Evolutionary conservation across 2,888 invertebrate genomes (phyloP).

Genomic region (Willowsia nigromaculata): DNA sequence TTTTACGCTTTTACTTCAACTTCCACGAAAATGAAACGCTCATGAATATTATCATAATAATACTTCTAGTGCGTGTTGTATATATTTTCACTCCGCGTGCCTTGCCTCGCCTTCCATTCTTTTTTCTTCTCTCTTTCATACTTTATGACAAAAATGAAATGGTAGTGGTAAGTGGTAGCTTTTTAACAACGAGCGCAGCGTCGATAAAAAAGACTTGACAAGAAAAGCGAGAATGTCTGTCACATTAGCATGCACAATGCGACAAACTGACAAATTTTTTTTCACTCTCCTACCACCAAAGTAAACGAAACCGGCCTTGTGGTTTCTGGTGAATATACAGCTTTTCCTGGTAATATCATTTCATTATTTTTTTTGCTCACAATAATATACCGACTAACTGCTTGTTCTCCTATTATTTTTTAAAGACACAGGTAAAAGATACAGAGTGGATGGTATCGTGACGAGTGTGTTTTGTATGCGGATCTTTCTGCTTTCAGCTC

Average conservation of each 20-base stretch:
- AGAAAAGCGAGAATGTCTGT: slow-evolving; percentile 78
- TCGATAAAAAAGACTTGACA: slow-evolving; percentile 69
- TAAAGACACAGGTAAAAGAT: not conserved
- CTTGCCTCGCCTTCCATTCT: slow-evolving; percentile 69
- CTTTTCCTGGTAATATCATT: slow-evolving; percentile 22
- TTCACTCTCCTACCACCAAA: not conserved
- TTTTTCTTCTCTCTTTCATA: slow-evolving; percentile 49
- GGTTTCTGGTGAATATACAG: slow-evolving; percentile 18
- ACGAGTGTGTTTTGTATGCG: slow-evolving; percentile 24
- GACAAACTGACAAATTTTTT: slow-evolving; percentile 76
- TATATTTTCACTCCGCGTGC: slow-evolving; percentile 66
- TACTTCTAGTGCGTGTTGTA: slow-evolving; percentile 34
- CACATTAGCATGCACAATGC: slow-evolving; percentile 79
- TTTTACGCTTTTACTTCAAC: not conserved
- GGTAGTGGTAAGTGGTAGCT: slow-evolving; percentile 66
- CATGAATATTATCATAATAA: slow-evolving; percentile 31
- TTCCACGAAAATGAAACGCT: slow-evolving; percentile 9
- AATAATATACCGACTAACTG: not conserved
- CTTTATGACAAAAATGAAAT: slow-evolving; percentile 56
- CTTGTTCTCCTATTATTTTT: not conserved
- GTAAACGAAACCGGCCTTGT: slow-evolving; percentile 8
- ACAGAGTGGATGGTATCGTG: not conserved
- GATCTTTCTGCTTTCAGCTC: slow-evolving; percentile 44
- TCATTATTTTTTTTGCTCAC: slow-evolving; percentile 6
- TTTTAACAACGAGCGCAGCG: slow-evolving; percentile 62